Percentiles rank a stretch among this genome's conserved stretches.
phyloP scores from a whole-genome alignment of 2,797 vertebrate species.

The Percopsis omiscomaycus region DNA sequence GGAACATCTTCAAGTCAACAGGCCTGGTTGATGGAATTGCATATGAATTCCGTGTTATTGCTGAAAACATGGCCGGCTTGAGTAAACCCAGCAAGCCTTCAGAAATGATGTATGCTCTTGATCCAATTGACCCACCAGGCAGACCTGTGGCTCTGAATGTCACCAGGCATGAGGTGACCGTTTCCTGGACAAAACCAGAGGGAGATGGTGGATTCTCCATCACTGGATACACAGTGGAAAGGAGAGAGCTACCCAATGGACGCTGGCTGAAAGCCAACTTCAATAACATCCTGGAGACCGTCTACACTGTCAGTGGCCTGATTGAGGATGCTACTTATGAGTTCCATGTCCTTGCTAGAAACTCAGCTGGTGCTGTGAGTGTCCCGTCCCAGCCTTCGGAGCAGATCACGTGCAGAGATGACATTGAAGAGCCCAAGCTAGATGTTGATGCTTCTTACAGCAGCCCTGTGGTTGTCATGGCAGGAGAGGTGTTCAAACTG shows the following conservation, averaged over 20 bases:
- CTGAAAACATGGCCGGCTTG: conserved; percentile 96
- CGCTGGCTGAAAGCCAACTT: conserved; percentile 99
- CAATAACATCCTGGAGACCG: conserved; percentile 93
- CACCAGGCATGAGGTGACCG: conserved; percentile 92
- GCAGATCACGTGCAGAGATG: conserved; percentile 92
- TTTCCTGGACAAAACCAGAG: conserved; percentile 95
- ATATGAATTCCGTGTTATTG: conserved; percentile 95
- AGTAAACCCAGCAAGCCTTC: conserved; percentile 96
- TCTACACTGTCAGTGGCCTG: conserved; percentile 94
- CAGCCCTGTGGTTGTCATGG: conserved; percentile 88
- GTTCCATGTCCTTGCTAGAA: conserved; percentile 94
- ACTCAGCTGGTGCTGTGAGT: conserved; percentile 92
- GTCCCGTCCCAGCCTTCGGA: conserved; percentile 92
- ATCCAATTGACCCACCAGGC: conserved; percentile 93
- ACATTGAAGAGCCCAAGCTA: conserved; percentile 93
- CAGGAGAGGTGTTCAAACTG: conserved; percentile 93
- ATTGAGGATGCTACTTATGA: conserved; percentile 94
- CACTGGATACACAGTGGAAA: conserved; percentile 95
- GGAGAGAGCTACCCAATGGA: conserved; percentile 92
- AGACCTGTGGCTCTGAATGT: conserved; percentile 92
- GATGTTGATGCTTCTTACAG: conserved; percentile 90
- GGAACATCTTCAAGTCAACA: conserved; percentile 96
- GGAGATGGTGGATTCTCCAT: conserved; percentile 97
- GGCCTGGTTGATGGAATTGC: conserved; percentile 93
- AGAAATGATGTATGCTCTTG: conserved; percentile 88